phyloP scores from a whole-genome alignment of 2,888 invertebrate species.

The Andrena chrysosceles region DNA sequence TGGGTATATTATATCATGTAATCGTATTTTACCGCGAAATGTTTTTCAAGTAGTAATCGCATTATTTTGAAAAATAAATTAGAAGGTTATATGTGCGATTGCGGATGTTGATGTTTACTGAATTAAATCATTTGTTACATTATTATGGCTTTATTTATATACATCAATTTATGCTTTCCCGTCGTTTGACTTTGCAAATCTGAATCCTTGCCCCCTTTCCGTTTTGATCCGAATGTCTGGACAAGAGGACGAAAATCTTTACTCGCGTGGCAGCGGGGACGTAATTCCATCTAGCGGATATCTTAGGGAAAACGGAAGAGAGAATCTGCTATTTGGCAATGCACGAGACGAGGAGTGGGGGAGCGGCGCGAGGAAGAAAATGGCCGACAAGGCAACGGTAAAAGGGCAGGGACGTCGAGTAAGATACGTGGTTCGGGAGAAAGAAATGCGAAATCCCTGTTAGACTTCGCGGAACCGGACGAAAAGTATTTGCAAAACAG shows the following conservation, averaged over 20 bases:
- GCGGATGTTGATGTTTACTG: background rate
- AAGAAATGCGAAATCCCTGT: slow-evolving; percentile 70
- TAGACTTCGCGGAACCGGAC: slow-evolving; percentile 56
- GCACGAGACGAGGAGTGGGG: slow-evolving; percentile 65
- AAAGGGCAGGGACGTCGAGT: slow-evolving; percentile 84
- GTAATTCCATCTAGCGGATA: slow-evolving; percentile 51
- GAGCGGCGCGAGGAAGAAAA: slow-evolving; percentile 82
- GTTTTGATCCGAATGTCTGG: slow-evolving; percentile 10
- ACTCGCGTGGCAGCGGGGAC: slow-evolving; percentile 7
- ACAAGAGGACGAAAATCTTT: slow-evolving; percentile 29
- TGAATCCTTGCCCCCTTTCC: background rate
- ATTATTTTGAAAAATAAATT: background rate
- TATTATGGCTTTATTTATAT: background rate
- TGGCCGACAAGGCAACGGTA: slow-evolving; percentile 83
- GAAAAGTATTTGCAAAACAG: slow-evolving; percentile 45
- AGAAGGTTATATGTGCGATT: background rate
- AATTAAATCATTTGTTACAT: background rate
- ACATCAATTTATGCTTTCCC: background rate
- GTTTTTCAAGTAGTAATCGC: background rate
- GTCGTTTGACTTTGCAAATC: background rate
- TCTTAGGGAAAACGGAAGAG: slow-evolving; percentile 26
- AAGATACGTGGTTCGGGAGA: slow-evolving; percentile 76
- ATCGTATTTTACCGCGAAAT: background rate
- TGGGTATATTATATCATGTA: background rate
- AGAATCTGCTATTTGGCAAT: slow-evolving; percentile 38